These are phyloP conservation scores for Hystrix brachyura DNA, from an alignment of 2,113 vertebrate species.

Conservation along the genomic window DNA sequence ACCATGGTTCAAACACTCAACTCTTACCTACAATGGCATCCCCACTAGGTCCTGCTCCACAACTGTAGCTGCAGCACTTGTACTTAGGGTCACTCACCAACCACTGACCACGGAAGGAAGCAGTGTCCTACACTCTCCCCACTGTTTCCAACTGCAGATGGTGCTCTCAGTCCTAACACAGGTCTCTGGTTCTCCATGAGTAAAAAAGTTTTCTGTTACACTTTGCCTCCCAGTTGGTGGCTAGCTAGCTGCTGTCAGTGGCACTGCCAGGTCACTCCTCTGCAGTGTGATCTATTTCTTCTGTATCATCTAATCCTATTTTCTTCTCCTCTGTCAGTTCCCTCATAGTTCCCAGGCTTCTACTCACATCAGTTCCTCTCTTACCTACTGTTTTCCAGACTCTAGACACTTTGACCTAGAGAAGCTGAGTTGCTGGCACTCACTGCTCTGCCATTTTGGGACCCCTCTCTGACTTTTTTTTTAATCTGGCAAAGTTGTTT, in stretches of 20 bases:
- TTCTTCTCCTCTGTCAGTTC: too few relatives aligned
- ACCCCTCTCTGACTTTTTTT: neutral
- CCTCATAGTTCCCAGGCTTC: neutral
- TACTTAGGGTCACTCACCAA: too few relatives aligned
- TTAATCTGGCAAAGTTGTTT: neutral
- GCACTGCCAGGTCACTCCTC: neutral
- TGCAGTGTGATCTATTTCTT: neutral
- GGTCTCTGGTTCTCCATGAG: too few relatives aligned
- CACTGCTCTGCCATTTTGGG: neutral
- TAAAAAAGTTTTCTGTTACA: neutral
- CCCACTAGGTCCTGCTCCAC: neutral
- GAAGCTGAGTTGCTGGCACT: neutral
- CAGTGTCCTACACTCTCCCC: neutral
- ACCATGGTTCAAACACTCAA: neutral
- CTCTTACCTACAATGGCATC: neutral
- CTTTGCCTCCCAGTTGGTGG: neutral
- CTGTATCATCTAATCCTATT: neutral
- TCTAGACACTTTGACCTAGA: neutral
- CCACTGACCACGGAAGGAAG: neutral
- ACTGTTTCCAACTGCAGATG: neutral
- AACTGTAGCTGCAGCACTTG: neutral
- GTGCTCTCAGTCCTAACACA: neutral
- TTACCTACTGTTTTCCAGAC: neutral
- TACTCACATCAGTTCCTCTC: neutral
- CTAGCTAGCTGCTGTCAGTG: neutral